Conservation (phyloP, 2,797 vertebrate genomes). For the Scleropages formosus region DNA sequence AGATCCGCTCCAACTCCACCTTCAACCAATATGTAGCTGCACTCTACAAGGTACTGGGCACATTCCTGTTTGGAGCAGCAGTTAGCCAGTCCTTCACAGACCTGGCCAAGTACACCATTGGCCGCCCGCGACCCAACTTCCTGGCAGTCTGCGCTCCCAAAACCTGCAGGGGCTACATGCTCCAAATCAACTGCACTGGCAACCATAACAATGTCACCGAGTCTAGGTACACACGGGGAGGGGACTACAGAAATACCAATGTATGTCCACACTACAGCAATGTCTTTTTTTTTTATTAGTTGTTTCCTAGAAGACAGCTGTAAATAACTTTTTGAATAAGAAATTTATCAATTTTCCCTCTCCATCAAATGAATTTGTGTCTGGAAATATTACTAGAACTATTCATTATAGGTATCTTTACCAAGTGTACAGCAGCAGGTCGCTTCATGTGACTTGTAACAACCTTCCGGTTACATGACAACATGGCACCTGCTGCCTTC, state of each 20-base stretch:
- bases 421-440: too few species aligned
- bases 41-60: slow-evolving; percentile 92
- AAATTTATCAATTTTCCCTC: too few species aligned
- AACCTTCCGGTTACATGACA: too few species aligned
- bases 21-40: slow-evolving; percentile 90
- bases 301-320: neutral
- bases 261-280: neutral
- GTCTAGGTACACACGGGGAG: slow-evolving; percentile 60
- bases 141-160: slow-evolving; percentile 68
- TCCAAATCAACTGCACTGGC: slow-evolving; percentile 64
- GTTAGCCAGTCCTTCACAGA: slow-evolving; percentile 75
- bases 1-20: slow-evolving; percentile 80
- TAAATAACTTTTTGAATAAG: too few species aligned
- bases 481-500: too few species aligned
- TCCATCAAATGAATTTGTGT: too few species aligned
- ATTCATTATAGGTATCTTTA: too few species aligned
- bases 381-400: too few species aligned
- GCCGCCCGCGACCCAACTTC: slow-evolving; percentile 73
- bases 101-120: slow-evolving; percentile 72
- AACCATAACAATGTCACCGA: slow-evolving; percentile 54
- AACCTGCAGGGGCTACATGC: slow-evolving; percentile 66
- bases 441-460: too few species aligned
- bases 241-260: neutral
- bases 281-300: neutral
- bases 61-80: slow-evolving; percentile 72